A percentile compares a stretch with the other conserved stretches of the same genome.
phyloP scores from a whole-genome alignment of 1,140 invertebrate genomes.

The Asbolus verrucosus region DNA sequence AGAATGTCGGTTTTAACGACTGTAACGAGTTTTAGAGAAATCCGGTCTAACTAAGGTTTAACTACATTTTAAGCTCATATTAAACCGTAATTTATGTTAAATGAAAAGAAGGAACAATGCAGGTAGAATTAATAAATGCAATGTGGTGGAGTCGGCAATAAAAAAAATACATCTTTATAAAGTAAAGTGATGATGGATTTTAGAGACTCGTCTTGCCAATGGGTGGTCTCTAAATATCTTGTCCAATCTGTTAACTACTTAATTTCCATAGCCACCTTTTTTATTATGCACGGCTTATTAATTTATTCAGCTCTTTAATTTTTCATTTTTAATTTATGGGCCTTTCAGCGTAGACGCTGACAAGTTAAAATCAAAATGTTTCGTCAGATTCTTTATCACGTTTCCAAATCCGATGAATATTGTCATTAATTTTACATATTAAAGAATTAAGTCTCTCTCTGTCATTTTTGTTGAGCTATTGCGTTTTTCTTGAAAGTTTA shows the following conservation, averaged over 20 bases:
- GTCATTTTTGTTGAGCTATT: too few species aligned
- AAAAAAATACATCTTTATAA: constrained; percentile 12
- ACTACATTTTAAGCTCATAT: too few species aligned
- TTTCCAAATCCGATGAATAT: constrained; percentile 64
- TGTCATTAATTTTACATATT: background rate
- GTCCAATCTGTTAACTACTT: constrained; percentile 42
- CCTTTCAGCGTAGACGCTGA: constrained; percentile 11
- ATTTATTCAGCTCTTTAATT: constrained; percentile 21
- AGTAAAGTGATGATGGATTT: constrained; percentile 4
- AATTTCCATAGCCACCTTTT: constrained; percentile 34
- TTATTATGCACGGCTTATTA: constrained; percentile 22
- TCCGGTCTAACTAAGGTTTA: too few species aligned
- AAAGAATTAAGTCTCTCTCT: too few species aligned
- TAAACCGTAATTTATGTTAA: too few species aligned
- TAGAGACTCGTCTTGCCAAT: background rate
- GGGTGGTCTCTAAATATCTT: constrained; percentile 32
- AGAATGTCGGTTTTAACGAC: too few species aligned
- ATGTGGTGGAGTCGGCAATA: too few species aligned
- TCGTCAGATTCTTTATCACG: constrained; percentile 44
- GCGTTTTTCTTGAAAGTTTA: too few species aligned
- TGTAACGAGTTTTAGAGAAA: background rate
- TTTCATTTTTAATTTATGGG: constrained; percentile 23
- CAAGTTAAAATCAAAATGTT: constrained; percentile 27
- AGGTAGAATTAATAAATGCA: too few species aligned
- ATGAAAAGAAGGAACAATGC: too few species aligned